Evolutionary conservation across 37 sponge, comb jelly and placozoan genomes (phyloP).

Genomic region (Lycopodina hypogea): DNA sequence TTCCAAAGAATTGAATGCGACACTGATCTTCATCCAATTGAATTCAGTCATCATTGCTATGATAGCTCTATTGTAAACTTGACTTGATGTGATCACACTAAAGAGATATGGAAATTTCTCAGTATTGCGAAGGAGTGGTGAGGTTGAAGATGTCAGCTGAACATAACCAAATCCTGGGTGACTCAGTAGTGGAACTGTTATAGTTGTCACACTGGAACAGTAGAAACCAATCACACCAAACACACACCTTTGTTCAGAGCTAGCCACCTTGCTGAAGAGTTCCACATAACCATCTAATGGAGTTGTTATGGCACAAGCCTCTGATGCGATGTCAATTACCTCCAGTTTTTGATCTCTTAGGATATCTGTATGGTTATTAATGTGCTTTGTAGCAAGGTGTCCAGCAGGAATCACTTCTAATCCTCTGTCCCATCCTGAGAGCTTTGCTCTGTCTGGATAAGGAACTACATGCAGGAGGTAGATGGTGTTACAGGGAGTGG

Average conservation of each 20-base stretch:
- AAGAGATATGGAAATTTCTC: background rate
- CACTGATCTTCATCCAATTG: conserved; percentile 13
- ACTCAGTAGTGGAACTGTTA: conserved; percentile 4
- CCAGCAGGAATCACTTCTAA: conserved; percentile 46
- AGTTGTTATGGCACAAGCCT: conserved; percentile 12
- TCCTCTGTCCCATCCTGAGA: conserved; percentile 19
- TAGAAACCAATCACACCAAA: conserved; percentile 30
- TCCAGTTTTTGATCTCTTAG: conserved; percentile 37
- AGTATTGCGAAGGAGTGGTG: conserved; percentile 5
- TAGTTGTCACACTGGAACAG: conserved; percentile 25
- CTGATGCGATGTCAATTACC: conserved; percentile 15
- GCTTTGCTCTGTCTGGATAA: background rate
- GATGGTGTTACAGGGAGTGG: conserved; percentile 2
- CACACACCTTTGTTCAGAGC: background rate
- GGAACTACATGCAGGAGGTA: conserved; percentile 30
- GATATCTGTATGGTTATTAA: conserved; percentile 31
- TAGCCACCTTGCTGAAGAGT: background rate
- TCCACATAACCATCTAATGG: background rate
- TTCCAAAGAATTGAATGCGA: background rate
- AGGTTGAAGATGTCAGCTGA: conserved; percentile 31
- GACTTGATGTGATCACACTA: conserved; percentile 2
- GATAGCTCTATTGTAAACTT: conserved; percentile 10
- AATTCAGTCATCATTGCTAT: conserved; percentile 23
- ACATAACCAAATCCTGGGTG: conserved; percentile 4
- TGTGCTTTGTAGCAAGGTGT: conserved; percentile 36